Base-by-base conservation (phyloP, 2,797 vertebrate species). In the Varecia variegata region DNA sequence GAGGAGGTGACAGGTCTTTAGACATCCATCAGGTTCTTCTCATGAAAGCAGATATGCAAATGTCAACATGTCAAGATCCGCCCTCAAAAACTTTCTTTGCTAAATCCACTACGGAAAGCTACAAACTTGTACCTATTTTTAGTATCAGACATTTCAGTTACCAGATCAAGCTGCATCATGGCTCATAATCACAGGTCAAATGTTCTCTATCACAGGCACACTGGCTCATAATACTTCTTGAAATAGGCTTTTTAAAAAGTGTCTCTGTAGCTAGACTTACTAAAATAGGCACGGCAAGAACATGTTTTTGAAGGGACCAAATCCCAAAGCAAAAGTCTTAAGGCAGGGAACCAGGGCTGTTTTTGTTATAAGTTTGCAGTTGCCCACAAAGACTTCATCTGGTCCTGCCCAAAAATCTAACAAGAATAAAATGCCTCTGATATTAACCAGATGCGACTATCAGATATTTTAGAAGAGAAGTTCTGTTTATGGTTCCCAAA, bases 61-160 rank as follows among this genome's bases (percentile, higher is more conserved):
- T 30, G 6, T 70, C 60, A 52, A 68, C 50, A 56, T 47, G 77
- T 93, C 62, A 90, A 88, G 38, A 96, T 65, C 20, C 25, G 30
- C 17, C 38, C n/a, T 81, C 62, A 38, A 85, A 94, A 93, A 40
- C 43, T 9, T 1, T 83, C 56, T 85, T 88, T 67, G 62, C 82
- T 88, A 92, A 97, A 83, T 73, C 38, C 15, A 89, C 77, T 62
- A 40, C 45, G 92, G 96, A 71, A 38, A 93, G 40, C 71, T 71
- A 71, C 5, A 45, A 20, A 74, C 23, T 21, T 56, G 1, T 50
- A 82, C 23, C 85, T 90, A 80, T 70, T 91, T 95, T 97, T 91
- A 91, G 85, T 56, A 90, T 38, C 86, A 96, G 95, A 93, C 50
- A 70, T 92, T 85, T 95, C 73, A 70, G 80, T 94, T 74, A 94